Percentiles rank a stretch among this genome's conserved stretches.
These are phyloP conservation scores for Aythya fuligula DNA, from an alignment of 2,797 vertebrate species.

Conservation along the genomic window DNA sequence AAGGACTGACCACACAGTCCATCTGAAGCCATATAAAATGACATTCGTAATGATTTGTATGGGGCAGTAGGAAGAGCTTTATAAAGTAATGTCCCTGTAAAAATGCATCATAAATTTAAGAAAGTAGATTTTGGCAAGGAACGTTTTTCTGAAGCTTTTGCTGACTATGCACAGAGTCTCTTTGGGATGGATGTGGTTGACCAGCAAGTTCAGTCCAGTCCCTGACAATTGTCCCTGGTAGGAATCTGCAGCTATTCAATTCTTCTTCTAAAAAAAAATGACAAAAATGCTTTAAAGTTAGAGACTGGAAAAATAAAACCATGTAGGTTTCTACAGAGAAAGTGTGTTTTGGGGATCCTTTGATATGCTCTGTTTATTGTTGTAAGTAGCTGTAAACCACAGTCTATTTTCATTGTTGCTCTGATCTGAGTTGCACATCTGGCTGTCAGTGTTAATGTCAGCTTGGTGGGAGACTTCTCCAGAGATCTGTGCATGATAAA, in stretches of 20 bases:
- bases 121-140: constrained; percentile 51
- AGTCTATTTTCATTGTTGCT: constrained; percentile 63
- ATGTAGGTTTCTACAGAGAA: constrained; percentile 51
- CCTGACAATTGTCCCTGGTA: constrained; percentile 50
- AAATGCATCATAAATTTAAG: constrained; percentile 25
- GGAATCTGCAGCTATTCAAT: constrained; percentile 58
- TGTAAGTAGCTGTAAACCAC: constrained; percentile 63
- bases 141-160: constrained; percentile 48
- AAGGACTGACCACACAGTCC: neutral
- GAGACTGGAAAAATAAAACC: constrained; percentile 60
- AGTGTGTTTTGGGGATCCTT: constrained; percentile 48
- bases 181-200: constrained; percentile 62
- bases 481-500: constrained; percentile 18
- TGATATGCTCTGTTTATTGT: constrained; percentile 63
- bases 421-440: constrained; percentile 26
- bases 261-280: constrained; percentile 41
- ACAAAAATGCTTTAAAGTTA: constrained; percentile 72
- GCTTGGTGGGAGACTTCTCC: constrained; percentile 2
- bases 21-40: neutral
- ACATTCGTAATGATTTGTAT: neutral
- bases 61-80: neutral
- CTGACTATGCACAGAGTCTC: constrained; percentile 38
- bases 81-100: neutral
- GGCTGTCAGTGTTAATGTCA: constrained; percentile 44
- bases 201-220: constrained; percentile 15